Conservation (phyloP, 1,140 invertebrate genomes). For the Eueides isabella region DNA sequence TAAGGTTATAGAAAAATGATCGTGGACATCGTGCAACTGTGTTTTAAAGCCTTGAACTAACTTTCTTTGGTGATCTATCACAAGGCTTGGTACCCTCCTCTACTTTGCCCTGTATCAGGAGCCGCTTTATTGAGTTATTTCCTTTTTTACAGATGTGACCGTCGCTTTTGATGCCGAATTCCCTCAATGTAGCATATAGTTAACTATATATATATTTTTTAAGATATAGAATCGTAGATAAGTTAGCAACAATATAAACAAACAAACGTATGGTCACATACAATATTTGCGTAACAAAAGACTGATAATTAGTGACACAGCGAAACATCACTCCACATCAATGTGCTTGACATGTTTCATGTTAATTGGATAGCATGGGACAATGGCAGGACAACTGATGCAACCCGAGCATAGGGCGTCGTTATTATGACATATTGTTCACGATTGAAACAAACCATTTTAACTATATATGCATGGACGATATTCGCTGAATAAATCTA, state of each 20-base stretch:
- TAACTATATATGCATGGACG: conserved; percentile 48
- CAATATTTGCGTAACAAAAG: conserved; percentile 60
- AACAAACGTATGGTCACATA: conserved; percentile 33
- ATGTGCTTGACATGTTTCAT: conserved; percentile 74
- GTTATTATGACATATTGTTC: conserved; percentile 77
- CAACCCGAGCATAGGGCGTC: conserved; percentile 50
- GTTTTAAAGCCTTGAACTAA: too few species aligned
- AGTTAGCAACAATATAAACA: conserved; percentile 13
- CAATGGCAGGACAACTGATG: conserved; percentile 63
- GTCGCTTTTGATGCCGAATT: too few species aligned
- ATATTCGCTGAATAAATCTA: conserved; percentile 41
- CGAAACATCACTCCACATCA: conserved; percentile 65
- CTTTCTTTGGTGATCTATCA: too few species aligned
- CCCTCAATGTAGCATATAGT: too few species aligned
- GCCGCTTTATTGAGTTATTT: too few species aligned
- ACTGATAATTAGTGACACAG: conserved; percentile 66
- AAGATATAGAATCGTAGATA: not conserved
- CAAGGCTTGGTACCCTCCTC: too few species aligned
- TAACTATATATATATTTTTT: not conserved
- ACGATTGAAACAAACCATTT: conserved; percentile 60
- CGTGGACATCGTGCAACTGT: too few species aligned
- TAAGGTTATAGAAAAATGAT: too few species aligned
- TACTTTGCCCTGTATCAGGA: too few species aligned
- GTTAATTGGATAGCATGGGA: conserved; percentile 75
- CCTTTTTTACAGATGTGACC: too few species aligned